Evolutionary conservation across 2,888 invertebrate genomes (phyloP).

Genomic region (Nowickia ferox): DNA sequence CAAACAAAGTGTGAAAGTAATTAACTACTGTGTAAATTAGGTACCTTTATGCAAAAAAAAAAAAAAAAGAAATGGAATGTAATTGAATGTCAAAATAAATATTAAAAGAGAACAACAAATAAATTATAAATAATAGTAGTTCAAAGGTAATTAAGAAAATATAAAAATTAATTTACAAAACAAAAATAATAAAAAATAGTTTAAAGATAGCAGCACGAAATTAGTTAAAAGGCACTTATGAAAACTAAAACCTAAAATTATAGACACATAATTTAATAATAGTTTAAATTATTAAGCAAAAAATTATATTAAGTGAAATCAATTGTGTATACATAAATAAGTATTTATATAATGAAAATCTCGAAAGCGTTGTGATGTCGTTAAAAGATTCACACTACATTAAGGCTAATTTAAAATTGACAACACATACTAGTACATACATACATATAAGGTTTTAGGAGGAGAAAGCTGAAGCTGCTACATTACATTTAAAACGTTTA

Average conservation of each 20-base stretch:
- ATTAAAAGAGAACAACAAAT: conserved; percentile 46
- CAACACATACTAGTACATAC: too few species aligned
- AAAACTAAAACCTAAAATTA: conserved; percentile 45
- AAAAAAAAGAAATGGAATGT: conserved; percentile 53
- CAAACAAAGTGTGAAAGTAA: conserved; percentile 29
- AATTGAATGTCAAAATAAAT: conserved; percentile 66
- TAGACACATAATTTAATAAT: not conserved
- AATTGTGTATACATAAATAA: conserved; percentile 47
- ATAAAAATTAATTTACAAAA: conserved; percentile 20
- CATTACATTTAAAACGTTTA: too few species aligned
- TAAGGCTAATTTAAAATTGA: conserved; percentile 11
- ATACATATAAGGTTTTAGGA: too few species aligned
- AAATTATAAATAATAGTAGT: conserved; percentile 39
- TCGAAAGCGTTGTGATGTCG: conserved; percentile 82
- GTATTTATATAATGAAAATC: conserved; percentile 76
- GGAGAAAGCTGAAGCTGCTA: too few species aligned
- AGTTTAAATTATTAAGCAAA: conserved; percentile 36
- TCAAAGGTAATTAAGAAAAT: conserved; percentile 34
- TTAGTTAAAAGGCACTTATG: conserved; percentile 68
- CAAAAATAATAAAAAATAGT: conserved; percentile 27
- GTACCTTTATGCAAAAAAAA: conserved; percentile 78
- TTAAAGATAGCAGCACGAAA: conserved; percentile 68
- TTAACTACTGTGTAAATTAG: conserved; percentile 83
- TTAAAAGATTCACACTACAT: conserved; percentile 71
- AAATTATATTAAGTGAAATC: conserved; percentile 52